Conservation (phyloP, 2,113 vertebrate species). For the Calyptommatus sinebrachiatus region DNA sequence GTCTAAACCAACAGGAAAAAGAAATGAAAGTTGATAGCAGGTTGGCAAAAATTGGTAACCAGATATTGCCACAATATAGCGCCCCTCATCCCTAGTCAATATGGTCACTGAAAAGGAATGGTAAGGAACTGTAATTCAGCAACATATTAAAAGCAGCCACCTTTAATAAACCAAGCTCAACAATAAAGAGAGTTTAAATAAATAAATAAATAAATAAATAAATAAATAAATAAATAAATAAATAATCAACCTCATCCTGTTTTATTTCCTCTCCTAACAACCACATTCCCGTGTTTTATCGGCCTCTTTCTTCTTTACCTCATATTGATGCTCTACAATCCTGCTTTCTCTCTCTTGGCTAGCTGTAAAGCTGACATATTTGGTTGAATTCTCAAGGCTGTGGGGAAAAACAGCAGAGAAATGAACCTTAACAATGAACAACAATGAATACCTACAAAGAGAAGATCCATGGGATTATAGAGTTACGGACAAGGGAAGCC, state of each 20-base stretch:
- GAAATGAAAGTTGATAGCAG: no score
- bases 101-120: neutral
- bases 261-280: neutral
- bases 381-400: constrained; percentile 71
- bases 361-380: constrained; percentile 75
- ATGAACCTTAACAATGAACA: neutral
- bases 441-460: no score
- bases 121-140: no score
- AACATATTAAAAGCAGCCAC: no score
- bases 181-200: neutral
- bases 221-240: neutral
- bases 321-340: constrained; percentile 64
- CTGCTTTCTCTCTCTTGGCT: constrained; percentile 59
- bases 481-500: neutral
- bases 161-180: neutral
- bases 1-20: neutral
- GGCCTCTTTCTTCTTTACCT: constrained; percentile 58
- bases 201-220: neutral
- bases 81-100: neutral
- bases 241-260: neutral
- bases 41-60: no score
- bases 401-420: neutral
- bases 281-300: neutral
- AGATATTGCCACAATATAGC: no score
- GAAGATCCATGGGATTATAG: neutral